Base-by-base conservation (phyloP, 92 coral and sea anemone genomes). In the Paragorgia papillata region DNA sequence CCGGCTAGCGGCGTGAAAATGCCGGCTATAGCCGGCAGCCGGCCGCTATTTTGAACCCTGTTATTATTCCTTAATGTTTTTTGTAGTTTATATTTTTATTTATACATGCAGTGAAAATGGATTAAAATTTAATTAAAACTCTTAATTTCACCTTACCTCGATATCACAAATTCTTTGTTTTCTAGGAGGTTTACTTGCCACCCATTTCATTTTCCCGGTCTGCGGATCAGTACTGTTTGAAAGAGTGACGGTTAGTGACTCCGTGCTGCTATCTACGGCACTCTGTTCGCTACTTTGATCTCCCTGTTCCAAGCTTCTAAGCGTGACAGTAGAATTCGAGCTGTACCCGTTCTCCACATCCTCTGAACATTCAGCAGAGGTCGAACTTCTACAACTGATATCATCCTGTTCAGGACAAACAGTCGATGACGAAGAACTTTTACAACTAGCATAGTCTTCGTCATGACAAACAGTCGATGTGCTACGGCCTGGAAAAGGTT, bases 191-290 rank as follows among this genome's bases (percentile, higher is more conserved):
- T 37, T 37, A 66, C 48, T 62, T 10, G 44, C 24, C 1, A 22
- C 19, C 68, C 39, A 62, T 8, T 62, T 62, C 40, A 43, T 62
- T 21, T 27, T 31, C 4, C 68, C 68, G 40, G 68, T 62, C 48
- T 54, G 29, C 53, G 26, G 57, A 21, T 26, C 25, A 66, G 22
- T 12, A 33, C 21, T 34, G 26, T 26, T 15, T 63, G 18, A 20
- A 32, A 63, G 20, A n/a, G n/a, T n/a, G n/a, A n/a, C n/a, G n/a
- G n/a, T n/a, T n/a, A n/a, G n/a, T n/a, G n/a, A n/a, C 9, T 31
- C 6, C 40, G 54, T 41, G 30, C 56, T 0, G 17, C 27, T 34
- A 26, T 35, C 27, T 10, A 12, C 7, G 14, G 43, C 39, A 9
- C 2, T 57, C 22, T 30, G 25, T 17, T 24, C 30, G 2, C 30